phyloP scores from a whole-genome alignment of 2,113 vertebrate genomes.

The Rafetus swinhoei region DNA sequence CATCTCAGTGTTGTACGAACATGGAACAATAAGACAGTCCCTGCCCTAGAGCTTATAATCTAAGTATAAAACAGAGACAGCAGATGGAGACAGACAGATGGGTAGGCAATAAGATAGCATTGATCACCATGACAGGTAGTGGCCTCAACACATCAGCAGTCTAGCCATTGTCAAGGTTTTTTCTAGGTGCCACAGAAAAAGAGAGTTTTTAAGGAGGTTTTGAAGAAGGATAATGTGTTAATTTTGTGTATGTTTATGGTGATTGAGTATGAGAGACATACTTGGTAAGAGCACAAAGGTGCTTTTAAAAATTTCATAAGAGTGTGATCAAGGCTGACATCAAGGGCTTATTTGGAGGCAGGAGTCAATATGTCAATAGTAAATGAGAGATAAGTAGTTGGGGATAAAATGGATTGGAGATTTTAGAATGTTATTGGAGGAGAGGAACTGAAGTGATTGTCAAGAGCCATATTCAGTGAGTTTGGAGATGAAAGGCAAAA shows the following conservation, averaged over 20 bases:
- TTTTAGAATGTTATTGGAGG: background rate
- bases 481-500: background rate
- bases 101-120: background rate
- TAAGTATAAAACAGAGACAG: background rate
- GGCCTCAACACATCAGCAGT: background rate
- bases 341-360: background rate
- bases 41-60: background rate
- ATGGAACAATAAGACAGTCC: background rate
- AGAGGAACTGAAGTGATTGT: background rate
- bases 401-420: background rate
- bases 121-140: background rate
- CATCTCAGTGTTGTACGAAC: background rate
- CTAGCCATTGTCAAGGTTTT: background rate
- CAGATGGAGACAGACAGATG: background rate
- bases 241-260: background rate
- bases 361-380: background rate
- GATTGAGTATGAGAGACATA: background rate
- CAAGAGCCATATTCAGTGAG: background rate
- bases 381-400: background rate
- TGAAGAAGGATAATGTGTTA: background rate
- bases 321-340: background rate
- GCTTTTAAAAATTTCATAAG: background rate
- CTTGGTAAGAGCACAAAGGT: background rate
- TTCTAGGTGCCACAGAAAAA: background rate
- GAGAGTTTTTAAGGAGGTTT: background rate